Evolutionary conservation across 2,113 vertebrate species (phyloP).

Genomic region (Proterorhinus semilunaris): DNA sequence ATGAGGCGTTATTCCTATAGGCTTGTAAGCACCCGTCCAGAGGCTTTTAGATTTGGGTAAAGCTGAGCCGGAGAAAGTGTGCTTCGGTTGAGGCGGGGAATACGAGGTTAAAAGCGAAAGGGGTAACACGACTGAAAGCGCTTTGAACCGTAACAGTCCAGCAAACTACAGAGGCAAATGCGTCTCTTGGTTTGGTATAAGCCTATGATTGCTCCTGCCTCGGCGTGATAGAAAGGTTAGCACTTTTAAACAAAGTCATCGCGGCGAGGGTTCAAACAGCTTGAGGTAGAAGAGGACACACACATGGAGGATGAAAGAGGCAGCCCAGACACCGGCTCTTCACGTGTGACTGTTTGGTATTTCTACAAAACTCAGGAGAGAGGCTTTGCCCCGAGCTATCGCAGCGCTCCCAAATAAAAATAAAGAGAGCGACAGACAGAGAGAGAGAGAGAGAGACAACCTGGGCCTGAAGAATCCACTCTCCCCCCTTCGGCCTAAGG

Average conservation of each 20-base stretch:
- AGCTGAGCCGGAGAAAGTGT: too few species aligned
- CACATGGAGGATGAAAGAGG: constrained; percentile 30
- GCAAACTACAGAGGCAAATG: neutral
- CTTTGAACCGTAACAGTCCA: neutral
- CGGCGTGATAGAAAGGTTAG: constrained; percentile 38
- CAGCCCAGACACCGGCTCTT: constrained; percentile 54
- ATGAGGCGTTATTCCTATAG: too few species aligned
- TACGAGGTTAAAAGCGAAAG: too few species aligned
- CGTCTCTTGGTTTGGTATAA: too few species aligned
- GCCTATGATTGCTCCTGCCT: constrained; percentile 7
- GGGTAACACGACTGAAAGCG: too few species aligned
- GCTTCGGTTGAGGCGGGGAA: too few species aligned
- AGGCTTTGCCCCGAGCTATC: constrained; percentile 68
- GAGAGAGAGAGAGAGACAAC: constrained; percentile 46
- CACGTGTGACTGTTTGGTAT: constrained; percentile 76
- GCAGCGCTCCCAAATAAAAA: constrained; percentile 62
- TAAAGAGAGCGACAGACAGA: neutral
- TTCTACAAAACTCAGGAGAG: constrained; percentile 76
- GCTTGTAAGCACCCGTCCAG: too few species aligned
- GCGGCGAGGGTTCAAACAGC: constrained; percentile 50
- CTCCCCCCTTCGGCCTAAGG: constrained; percentile 39
- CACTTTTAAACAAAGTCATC: constrained; percentile 48
- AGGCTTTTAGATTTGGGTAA: too few species aligned
- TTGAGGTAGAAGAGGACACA: constrained; percentile 33
- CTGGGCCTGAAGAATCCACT: constrained; percentile 32